These are phyloP conservation scores for Protonibea diacanthus DNA, from an alignment of 2,797 vertebrate species.

Conservation along the genomic window DNA sequence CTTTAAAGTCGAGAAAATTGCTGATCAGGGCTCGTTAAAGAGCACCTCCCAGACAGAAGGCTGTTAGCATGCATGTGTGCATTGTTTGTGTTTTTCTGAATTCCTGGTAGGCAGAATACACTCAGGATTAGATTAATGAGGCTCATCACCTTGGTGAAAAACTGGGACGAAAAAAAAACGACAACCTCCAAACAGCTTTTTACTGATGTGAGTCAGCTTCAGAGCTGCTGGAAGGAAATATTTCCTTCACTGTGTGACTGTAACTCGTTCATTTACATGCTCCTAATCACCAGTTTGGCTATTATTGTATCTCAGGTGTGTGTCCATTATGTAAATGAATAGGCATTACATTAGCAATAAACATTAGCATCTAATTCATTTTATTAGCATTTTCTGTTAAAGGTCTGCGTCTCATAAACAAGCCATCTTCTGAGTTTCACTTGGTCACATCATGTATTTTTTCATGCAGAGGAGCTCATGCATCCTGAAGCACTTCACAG, in stretches of 20 bases:
- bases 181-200: slow-evolving; percentile 37
- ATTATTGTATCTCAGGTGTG: slow-evolving; percentile 63
- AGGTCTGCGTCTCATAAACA: slow-evolving; percentile 35
- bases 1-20: slow-evolving; percentile 19
- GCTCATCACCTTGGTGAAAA: slow-evolving; percentile 64
- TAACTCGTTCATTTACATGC: slow-evolving; percentile 38
- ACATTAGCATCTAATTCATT: slow-evolving; percentile 61
- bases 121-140: slow-evolving; percentile 74
- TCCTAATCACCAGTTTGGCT: slow-evolving; percentile 58
- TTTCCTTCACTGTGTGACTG: slow-evolving; percentile 38
- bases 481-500: no score
- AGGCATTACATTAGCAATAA: slow-evolving; percentile 61
- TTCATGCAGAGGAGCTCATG: background rate
- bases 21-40: slow-evolving; percentile 69
- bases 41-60: slow-evolving; percentile 46
- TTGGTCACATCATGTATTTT: slow-evolving; percentile 10
- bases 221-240: slow-evolving; percentile 41
- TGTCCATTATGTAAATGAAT: slow-evolving; percentile 70
- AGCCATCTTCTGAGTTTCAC: slow-evolving; percentile 20
- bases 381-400: slow-evolving; percentile 58
- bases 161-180: slow-evolving; percentile 3
- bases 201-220: slow-evolving; percentile 40
- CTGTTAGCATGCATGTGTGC: slow-evolving; percentile 51
- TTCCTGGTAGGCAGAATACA: slow-evolving; percentile 60
- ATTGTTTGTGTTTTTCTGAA: slow-evolving; percentile 68